Conservation (phyloP, 2,797 vertebrate species). For the Esox masquinongy region DNA sequence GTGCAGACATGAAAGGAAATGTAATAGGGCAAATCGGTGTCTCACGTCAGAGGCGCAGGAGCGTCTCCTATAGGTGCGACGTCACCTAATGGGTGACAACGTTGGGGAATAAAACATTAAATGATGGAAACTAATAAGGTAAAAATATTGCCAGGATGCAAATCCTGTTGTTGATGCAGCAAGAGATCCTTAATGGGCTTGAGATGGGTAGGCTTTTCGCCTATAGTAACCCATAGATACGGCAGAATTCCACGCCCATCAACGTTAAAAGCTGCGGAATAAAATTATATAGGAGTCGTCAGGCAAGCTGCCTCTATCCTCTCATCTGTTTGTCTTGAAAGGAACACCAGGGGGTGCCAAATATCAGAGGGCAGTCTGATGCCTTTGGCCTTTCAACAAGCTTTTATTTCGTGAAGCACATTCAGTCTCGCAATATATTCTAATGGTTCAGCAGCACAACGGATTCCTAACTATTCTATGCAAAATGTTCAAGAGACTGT, state of each 20-base stretch:
- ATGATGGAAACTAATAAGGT: neutral
- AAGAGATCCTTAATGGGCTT: neutral
- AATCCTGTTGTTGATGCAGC: neutral
- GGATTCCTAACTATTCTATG: neutral
- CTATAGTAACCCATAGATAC: neutral
- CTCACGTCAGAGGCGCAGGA: neutral
- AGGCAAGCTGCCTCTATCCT: neutral
- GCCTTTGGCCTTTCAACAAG: constrained; percentile 41
- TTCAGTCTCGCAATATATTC: constrained; percentile 6
- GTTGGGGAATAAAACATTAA: neutral
- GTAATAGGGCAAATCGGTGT: neutral
- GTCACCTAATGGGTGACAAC: neutral
- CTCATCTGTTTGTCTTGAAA: constrained; percentile 43
- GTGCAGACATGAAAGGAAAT: neutral
- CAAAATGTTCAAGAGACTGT: neutral
- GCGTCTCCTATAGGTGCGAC: neutral
- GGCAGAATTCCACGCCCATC: neutral
- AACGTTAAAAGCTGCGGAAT: neutral
- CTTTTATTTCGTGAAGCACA: constrained; percentile 42
- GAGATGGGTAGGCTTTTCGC: neutral
- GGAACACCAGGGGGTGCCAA: constrained; percentile 72
- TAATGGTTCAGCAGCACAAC: neutral
- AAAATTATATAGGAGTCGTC: neutral
- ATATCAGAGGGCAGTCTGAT: constrained; percentile 64
- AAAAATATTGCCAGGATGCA: neutral